Base-by-base conservation (phyloP, 2,888 invertebrate species). In the Drosophila neonasuta region DNA sequence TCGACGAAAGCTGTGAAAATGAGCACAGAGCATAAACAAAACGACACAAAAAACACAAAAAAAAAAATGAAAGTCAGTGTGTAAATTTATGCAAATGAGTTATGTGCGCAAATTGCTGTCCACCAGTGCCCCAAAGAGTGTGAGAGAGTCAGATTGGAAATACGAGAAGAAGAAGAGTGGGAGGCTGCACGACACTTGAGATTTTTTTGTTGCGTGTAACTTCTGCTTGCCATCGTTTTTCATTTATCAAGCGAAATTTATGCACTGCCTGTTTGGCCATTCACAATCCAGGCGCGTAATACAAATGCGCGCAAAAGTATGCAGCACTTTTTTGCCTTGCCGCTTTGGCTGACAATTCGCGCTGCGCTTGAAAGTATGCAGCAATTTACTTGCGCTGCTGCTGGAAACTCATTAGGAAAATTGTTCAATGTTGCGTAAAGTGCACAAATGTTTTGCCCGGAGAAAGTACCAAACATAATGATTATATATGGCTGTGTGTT, bases 1-100 rank as follows among this genome's bases (percentile, higher is more conserved):
- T 93, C 59, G 95, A 94, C 79, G 94, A 95, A 88, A 95, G 92
- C 95, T 95, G 92, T 71, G 89, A 79, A 68, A 68, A 68, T 75
- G 74, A 74, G 77, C 49, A 41, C 49, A 41, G 55, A 62, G 71
- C 63, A 65, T 36, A 34, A 48, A 59, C 57, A 62, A 56, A 52
- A 49, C 10, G 44, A 45, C 24, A 24, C 24, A 24, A 68, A 67
- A 64, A 52, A 51, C 2, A 57, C 54, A 60, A 45, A 68, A 45
- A 45, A 45, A 45, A 68, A 70, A 67, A 48, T 49, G 44, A 65
- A 68, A 78, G 77, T 78, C 78, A 80, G 78, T 84, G 75, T 84
- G 86, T 76, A 84, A 84, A 84, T 84, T 87, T 84, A 85, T 84
- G 87, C 76, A 84, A 84, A 84, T 84, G 87, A 84, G 86, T 84